Percentiles rank a stretch among this genome's conserved stretches.
Evolutionary conservation across 2,888 invertebrate species (phyloP).

Genomic region (Fragum fragum): DNA sequence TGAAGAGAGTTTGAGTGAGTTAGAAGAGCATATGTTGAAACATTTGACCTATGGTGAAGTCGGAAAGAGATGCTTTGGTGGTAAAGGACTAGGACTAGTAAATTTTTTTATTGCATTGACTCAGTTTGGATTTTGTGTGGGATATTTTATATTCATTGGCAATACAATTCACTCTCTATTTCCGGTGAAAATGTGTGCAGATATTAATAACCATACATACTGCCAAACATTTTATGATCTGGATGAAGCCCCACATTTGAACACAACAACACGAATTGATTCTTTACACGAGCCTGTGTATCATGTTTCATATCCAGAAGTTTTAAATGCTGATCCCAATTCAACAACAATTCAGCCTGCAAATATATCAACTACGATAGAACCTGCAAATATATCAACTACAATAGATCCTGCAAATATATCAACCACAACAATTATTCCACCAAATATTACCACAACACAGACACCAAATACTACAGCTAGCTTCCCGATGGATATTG

Average conservation of each 20-base stretch:
- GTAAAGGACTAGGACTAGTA: slow-evolving; percentile 77
- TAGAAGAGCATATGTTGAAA: slow-evolving; percentile 69
- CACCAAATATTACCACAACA: slow-evolving; percentile 28
- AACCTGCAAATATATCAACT: not conserved
- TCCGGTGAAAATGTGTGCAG: slow-evolving; percentile 72
- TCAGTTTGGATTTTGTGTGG: slow-evolving; percentile 84
- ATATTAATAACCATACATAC: slow-evolving; percentile 23
- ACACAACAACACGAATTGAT: not conserved
- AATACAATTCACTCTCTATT: slow-evolving; percentile 82
- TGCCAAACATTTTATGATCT: slow-evolving; percentile 41
- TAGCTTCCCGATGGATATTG: not conserved
- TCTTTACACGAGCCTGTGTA: not conserved
- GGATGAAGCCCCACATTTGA: slow-evolving; percentile 13
- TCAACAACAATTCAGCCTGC: slow-evolving; percentile 30
- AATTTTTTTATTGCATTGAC: slow-evolving; percentile 82
- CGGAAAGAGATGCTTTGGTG: slow-evolving; percentile 81
- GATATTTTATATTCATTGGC: slow-evolving; percentile 85
- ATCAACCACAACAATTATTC: slow-evolving; percentile 9
- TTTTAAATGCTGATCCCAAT: slow-evolving; percentile 17
- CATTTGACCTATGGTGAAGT: slow-evolving; percentile 84
- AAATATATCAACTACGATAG: slow-evolving; percentile 5
- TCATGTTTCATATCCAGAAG: not conserved
- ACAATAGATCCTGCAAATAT: slow-evolving; percentile 27
- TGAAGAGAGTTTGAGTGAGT: slow-evolving; percentile 43
- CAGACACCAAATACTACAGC: slow-evolving; percentile 37